A percentile compares a stretch with the other conserved stretches of the same genome.
phyloP scores from a whole-genome alignment of 2,888 invertebrate species.

The Trissonchulus sp. region DNA sequence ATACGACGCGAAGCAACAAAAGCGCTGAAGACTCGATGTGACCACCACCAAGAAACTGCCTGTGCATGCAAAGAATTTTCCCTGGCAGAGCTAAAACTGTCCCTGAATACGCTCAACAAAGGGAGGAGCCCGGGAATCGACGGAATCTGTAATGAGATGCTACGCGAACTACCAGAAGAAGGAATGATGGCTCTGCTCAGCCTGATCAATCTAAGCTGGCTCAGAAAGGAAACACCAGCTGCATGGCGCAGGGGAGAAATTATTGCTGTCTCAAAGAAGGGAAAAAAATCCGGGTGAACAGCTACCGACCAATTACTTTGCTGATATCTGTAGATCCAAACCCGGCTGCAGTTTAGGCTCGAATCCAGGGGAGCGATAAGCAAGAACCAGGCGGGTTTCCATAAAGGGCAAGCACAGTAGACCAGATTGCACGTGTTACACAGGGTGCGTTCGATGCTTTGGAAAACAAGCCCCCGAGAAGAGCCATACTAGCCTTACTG shows the following conservation, averaged over 20 bases:
- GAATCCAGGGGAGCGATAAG: too few species aligned
- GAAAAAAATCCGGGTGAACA: neutral
- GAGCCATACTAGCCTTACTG: neutral
- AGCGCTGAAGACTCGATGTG: neutral
- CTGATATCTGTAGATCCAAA: too few species aligned
- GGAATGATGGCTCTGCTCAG: neutral
- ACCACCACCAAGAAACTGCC: neutral
- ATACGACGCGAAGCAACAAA: neutral
- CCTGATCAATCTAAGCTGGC: constrained; percentile 2
- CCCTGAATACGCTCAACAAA: neutral
- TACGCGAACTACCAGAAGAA: neutral
- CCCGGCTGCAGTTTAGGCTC: too few species aligned
- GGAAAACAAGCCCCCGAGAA: too few species aligned
- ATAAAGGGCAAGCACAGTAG: too few species aligned
- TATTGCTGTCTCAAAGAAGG: constrained; percentile 10
- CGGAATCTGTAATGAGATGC: neutral
- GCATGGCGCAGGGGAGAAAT: constrained; percentile 2
- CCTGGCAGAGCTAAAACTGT: neutral
- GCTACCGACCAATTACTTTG: neutral
- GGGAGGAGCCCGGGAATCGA: neutral
- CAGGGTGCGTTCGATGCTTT: too few species aligned
- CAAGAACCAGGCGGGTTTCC: too few species aligned
- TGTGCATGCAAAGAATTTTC: neutral
- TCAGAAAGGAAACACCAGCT: neutral
- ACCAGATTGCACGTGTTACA: too few species aligned